Percentiles rank a stretch among this genome's conserved stretches.
These are phyloP conservation scores for Piaya cayana DNA, from an alignment of 2,113 vertebrate genomes.

Conservation along the genomic window DNA sequence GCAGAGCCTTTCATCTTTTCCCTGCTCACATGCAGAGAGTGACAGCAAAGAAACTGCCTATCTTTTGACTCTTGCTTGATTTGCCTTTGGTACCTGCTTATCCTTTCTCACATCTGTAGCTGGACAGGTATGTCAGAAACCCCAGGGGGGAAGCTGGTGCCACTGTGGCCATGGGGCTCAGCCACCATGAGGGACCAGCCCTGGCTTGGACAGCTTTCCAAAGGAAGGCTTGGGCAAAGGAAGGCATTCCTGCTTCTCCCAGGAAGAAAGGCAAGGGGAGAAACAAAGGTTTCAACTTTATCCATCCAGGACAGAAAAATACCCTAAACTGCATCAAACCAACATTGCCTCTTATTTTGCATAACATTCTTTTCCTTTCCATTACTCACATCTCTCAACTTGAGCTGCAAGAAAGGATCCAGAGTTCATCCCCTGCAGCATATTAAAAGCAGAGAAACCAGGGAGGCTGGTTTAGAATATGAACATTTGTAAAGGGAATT, in stretches of 20 bases:
- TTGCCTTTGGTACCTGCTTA: background rate
- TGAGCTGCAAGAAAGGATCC: background rate
- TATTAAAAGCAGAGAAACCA: background rate
- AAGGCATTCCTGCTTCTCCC: background rate
- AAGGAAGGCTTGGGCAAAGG: background rate
- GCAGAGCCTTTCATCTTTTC: background rate
- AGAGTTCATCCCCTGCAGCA: background rate
- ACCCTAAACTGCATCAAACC: background rate
- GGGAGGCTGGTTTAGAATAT: background rate
- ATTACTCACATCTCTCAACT: background rate
- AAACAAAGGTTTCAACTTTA: background rate
- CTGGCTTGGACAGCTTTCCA: background rate
- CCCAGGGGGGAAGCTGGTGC: background rate
- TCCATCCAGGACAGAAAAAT: background rate
- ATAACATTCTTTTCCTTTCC: background rate
- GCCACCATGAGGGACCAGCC: background rate
- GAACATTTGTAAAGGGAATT: background rate
- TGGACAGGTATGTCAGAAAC: background rate
- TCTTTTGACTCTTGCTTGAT: background rate
- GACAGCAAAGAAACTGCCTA: background rate
- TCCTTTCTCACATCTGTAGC: background rate
- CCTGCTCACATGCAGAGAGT: background rate
- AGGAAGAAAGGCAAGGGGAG: background rate
- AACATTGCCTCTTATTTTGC: background rate
- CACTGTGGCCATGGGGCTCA: accelerated